Percentiles rank a stretch among this genome's conserved stretches.
phyloP scores from a whole-genome alignment of 2,797 vertebrate genomes.

The Rhincodon typus region DNA sequence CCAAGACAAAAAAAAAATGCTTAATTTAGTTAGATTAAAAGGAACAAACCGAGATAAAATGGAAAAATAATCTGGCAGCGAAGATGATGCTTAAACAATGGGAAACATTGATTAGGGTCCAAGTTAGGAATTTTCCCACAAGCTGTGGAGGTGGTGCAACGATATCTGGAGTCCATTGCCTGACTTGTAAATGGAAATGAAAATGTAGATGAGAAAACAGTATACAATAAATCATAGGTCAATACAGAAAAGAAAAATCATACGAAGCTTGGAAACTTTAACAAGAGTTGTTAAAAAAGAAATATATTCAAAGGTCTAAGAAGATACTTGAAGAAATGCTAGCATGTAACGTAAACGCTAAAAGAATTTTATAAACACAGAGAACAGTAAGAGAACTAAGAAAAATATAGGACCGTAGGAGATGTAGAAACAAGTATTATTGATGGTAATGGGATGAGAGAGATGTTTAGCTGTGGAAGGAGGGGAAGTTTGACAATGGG shows the following conservation, averaged over 20 bases:
- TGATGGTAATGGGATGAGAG: neutral
- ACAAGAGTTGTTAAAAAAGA: neutral
- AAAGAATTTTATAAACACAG: neutral
- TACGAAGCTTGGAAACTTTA: neutral
- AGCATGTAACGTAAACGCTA: neutral
- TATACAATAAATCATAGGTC: neutral
- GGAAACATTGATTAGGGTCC: neutral
- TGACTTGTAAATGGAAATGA: neutral
- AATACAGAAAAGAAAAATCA: neutral
- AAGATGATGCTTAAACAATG: neutral
- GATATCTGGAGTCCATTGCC: no score
- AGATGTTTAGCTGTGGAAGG: neutral
- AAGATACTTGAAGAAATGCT: neutral
- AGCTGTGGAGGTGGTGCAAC: neutral
- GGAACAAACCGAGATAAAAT: neutral
- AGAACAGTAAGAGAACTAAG: neutral
- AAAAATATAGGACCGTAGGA: neutral
- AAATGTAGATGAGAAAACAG: neutral
- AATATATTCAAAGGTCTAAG: neutral
- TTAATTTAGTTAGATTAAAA: neutral
- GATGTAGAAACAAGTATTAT: neutral
- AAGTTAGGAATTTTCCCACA: neutral
- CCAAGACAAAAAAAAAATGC: neutral
- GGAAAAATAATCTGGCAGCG: neutral
- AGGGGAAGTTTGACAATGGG: no score